Percentiles rank a stretch among this genome's conserved stretches.
Evolutionary conservation across 2,888 invertebrate species (phyloP).

Genomic region (Yponomeuta sedellus): DNA sequence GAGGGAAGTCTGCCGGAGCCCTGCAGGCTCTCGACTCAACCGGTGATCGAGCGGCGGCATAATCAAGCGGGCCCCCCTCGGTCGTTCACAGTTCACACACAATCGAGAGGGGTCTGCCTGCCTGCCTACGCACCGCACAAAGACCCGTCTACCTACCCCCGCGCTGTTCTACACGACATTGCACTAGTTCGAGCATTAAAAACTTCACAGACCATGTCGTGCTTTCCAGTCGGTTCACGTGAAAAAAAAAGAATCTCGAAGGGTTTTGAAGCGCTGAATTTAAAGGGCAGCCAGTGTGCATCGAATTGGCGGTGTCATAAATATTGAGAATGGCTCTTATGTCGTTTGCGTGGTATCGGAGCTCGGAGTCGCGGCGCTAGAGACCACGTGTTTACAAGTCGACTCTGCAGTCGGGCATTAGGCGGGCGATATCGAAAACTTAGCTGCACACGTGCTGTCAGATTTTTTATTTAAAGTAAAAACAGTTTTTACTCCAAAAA

Average conservation of each 20-base stretch:
- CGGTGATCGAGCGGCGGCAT: slow-evolving; percentile 63
- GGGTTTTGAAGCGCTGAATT: not conserved
- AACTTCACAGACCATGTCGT: not conserved
- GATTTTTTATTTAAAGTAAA: not conserved
- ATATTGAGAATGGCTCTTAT: slow-evolving; percentile 70
- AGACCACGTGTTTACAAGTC: slow-evolving; percentile 66
- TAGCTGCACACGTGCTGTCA: slow-evolving; percentile 36
- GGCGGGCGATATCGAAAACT: slow-evolving; percentile 32
- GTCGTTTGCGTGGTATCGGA: slow-evolving; percentile 50
- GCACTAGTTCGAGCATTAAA: slow-evolving; percentile 30
- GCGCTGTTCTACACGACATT: not conserved
- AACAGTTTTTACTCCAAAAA: too few relatives aligned
- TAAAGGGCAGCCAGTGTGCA: slow-evolving; percentile 46
- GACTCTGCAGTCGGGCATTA: slow-evolving; percentile 46
- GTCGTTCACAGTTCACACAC: slow-evolving; percentile 72
- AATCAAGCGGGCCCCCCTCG: slow-evolving; percentile 68
- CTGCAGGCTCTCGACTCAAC: slow-evolving; percentile 41
- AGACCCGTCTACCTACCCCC: not conserved
- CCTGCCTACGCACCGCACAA: slow-evolving; percentile 64
- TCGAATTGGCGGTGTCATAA: slow-evolving; percentile 52
- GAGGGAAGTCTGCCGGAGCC: slow-evolving; percentile 31
- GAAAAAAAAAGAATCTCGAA: not conserved
- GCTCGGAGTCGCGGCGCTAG: slow-evolving; percentile 39
- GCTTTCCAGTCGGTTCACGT: not conserved
- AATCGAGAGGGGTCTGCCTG: slow-evolving; percentile 62